A percentile compares a stretch with the other conserved stretches of the same genome.
Evolutionary conservation across 2,797 vertebrate genomes (phyloP).

Genomic region (Aselliscus stoliczkanus): DNA sequence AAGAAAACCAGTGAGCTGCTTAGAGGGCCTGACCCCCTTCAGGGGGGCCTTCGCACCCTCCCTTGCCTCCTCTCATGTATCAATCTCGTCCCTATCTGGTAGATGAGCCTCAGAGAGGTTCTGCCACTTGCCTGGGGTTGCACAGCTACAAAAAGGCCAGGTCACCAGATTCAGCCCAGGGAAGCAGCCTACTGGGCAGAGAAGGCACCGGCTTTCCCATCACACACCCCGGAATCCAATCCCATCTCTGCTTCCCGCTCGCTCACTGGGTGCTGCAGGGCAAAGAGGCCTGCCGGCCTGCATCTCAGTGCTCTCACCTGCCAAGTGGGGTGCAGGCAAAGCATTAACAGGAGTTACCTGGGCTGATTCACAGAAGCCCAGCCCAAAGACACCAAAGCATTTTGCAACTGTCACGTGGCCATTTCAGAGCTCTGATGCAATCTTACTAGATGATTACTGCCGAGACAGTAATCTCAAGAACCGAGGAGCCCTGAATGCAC

Average conservation of each 20-base stretch:
- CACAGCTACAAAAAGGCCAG: neutral
- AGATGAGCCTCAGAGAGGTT: neutral
- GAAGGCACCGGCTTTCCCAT: neutral
- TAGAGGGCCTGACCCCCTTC: neutral
- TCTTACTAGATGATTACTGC: neutral
- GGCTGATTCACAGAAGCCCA: neutral
- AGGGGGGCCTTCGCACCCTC: neutral
- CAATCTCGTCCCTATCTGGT: neutral
- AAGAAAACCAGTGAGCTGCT: neutral
- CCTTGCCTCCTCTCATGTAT: accelerated
- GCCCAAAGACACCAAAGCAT: neutral
- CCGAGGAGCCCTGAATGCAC: neutral
- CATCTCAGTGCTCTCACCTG: neutral
- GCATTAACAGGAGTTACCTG: neutral
- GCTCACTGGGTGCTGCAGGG: neutral
- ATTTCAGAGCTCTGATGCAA: neutral
- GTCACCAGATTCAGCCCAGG: neutral
- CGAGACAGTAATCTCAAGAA: neutral
- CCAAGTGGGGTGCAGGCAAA: accelerated
- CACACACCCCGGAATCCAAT: accelerated
- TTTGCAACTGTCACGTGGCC: neutral
- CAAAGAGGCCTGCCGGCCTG: neutral
- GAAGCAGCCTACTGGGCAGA: neutral
- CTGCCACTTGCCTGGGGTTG: neutral
- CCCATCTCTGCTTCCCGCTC: neutral